Base-by-base conservation (phyloP, 2,113 vertebrate species). In the Burhinus bistriatus region DNA sequence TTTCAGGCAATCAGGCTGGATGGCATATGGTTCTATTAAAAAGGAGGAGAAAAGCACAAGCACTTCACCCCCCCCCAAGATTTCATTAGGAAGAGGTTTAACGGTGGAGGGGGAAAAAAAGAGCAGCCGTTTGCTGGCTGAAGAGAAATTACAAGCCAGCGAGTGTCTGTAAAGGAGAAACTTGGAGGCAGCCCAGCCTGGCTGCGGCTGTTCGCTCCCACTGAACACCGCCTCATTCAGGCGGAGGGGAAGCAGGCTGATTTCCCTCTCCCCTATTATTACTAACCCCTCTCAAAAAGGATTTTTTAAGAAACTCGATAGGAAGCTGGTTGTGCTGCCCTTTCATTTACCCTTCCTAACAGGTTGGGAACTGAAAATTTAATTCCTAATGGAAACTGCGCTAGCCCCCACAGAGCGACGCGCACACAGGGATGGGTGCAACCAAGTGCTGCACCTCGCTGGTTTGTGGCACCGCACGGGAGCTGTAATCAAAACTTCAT, bases 61-160 rank as follows among this genome's bases (percentile, higher is more conserved):
- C 27, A 38, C 25, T 47, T 14, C 12, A 6, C 30, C 30, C 30
- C 4, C 0, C 15, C 16, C 30, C 15, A 51, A 51, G 30, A 73
- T 70, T 90, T 85, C 32, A 47, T 40, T 78, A 59, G 44, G 29
- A 73, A 78, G 38, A 59, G 5, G 7, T 55, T 65, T 64, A 49
- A 52, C 0, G 3, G 23, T 1, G 13, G 2, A 6, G 14, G 4
- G 10, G 45, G 9, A 0, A 2, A 9, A 1, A 23, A 27, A 12
- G 6, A 65, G 16, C 22, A 59, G 32, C 13, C 8, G 15, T 89
- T 84, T 87, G 36, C 36, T 76, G 57, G 9, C n/a, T 66, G n/a
- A 90, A 69, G 49, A 65, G 64, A 71, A 93, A 91, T 81, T 54
- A 44, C 65, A 79, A 89, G 44, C 34, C 73, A 81, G 59, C 3